These are phyloP conservation scores for Discoglossus pictus DNA, from an alignment of 2,797 vertebrate species.

Conservation along the genomic window DNA sequence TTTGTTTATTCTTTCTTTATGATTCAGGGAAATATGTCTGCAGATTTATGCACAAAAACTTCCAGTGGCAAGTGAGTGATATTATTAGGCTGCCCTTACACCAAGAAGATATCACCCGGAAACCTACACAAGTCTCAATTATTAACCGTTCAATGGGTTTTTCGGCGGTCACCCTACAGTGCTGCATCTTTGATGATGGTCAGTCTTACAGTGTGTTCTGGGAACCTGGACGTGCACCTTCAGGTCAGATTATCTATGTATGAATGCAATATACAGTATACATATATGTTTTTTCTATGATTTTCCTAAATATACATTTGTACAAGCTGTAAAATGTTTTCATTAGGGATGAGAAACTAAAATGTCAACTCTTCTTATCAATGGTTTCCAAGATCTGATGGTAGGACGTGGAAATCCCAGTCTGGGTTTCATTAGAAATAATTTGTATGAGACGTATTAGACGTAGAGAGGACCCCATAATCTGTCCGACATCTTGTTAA, in stretches of 20 bases:
- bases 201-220: constrained; percentile 50
- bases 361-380: too few relatives aligned
- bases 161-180: constrained; percentile 51
- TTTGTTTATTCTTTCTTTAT: neutral
- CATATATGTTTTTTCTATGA: too few relatives aligned
- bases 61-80: constrained; percentile 41
- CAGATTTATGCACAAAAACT: constrained; percentile 48
- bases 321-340: too few relatives aligned
- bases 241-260: constrained; percentile 34
- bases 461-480: too few relatives aligned
- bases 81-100: constrained; percentile 46
- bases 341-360: too few relatives aligned
- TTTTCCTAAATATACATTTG: too few relatives aligned
- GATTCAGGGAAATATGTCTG: constrained; percentile 57
- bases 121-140: constrained; percentile 52
- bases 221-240: constrained; percentile 25
- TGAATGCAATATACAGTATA: too few relatives aligned
- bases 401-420: too few relatives aligned
- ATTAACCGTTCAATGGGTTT: constrained; percentile 34
- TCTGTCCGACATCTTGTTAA: too few relatives aligned
- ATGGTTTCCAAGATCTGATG: too few relatives aligned
- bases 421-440: too few relatives aligned
- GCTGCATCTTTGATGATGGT: constrained; percentile 52
- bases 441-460: too few relatives aligned
- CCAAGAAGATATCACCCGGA: constrained; percentile 27